Evolutionary conservation across 2,888 invertebrate genomes (phyloP).

Genomic region (Amaurobius ferox): DNA sequence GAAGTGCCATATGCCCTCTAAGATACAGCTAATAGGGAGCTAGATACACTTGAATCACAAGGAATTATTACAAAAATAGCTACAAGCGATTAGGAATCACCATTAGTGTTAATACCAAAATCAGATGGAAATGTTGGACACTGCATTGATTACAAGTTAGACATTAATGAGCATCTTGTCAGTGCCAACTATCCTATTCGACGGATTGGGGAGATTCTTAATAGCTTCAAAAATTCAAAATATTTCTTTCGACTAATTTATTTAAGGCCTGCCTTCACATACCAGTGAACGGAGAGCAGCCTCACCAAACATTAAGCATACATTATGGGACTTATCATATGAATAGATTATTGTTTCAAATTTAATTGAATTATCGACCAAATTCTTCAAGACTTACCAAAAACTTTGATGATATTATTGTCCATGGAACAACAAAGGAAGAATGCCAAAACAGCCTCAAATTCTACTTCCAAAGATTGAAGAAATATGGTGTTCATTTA

Average conservation of each 20-base stretch:
- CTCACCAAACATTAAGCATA: neutral
- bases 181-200: no score
- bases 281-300: neutral
- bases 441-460: no score
- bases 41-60: neutral
- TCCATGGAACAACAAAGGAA: no score
- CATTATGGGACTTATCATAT: neutral
- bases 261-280: constrained; percentile 18
- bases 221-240: constrained; percentile 3
- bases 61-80: neutral
- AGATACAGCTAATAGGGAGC: neutral
- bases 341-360: neutral
- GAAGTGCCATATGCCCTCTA: neutral
- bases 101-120: no score
- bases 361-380: neutral
- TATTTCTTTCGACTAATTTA: neutral
- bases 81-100: no score
- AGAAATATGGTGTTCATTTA: no score
- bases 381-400: neutral
- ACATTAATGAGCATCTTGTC: no score
- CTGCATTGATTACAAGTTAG: no score
- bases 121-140: no score
- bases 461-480: no score
- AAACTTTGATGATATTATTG: no score
- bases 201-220: neutral